Conservation (phyloP, 2,113 vertebrate genomes). For the Rhipidura dahli region DNA sequence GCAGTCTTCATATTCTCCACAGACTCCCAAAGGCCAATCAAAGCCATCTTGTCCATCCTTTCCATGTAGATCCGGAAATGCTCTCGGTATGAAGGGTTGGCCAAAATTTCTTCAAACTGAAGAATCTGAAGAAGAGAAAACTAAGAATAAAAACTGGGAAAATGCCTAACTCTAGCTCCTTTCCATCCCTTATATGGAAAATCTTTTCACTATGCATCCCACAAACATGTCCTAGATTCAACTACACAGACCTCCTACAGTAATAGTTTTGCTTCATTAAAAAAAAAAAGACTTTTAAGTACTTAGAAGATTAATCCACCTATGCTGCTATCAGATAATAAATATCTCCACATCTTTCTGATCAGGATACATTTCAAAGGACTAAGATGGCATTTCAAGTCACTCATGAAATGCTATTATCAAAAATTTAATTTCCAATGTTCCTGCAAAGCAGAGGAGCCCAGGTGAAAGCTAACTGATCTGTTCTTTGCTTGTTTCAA, state of each 20-base stretch:
- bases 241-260: not conserved
- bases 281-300: not conserved
- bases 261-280: not conserved
- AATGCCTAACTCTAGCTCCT: not conserved
- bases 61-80: conserved; percentile 93
- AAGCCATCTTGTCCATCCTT: conserved; percentile 86
- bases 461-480: not conserved
- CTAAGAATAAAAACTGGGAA: not conserved
- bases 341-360: not conserved
- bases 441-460: not conserved
- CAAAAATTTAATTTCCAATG: not conserved
- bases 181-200: not conserved
- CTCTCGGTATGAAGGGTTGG: conserved; percentile 83
- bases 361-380: not conserved
- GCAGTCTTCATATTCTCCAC: conserved; percentile 92
- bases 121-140: conserved; percentile 81
- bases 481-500: not conserved
- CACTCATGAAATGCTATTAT: not conserved
- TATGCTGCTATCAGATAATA: not conserved
- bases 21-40: conserved; percentile 93
- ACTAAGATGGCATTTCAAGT: not conserved
- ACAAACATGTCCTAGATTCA: not conserved
- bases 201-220: not conserved
- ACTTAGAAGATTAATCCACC: not conserved
- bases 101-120: conserved; percentile 95